These are phyloP conservation scores for Buathra laborator DNA, from an alignment of 2,888 invertebrate genomes.

Conservation along the genomic window DNA sequence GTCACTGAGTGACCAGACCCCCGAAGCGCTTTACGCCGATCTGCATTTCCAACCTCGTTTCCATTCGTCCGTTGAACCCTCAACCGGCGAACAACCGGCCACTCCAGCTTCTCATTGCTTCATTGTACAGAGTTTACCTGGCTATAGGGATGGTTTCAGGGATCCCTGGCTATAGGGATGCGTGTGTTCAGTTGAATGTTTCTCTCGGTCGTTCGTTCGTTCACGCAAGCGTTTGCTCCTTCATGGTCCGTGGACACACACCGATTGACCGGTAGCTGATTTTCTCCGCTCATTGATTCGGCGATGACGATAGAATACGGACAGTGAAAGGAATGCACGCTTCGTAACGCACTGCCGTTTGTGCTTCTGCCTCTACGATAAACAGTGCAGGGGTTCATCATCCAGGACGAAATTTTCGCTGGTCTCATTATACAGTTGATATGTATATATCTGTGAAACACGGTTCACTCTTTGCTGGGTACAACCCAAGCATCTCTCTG, in stretches of 20 bases:
- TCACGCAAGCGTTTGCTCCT: constrained; percentile 1
- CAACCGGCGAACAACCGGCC: neutral
- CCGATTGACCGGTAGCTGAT: constrained; percentile 23
- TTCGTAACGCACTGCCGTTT: constrained; percentile 22
- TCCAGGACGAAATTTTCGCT: neutral
- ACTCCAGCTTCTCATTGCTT: neutral
- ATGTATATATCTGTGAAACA: neutral
- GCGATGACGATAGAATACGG: constrained; percentile 36
- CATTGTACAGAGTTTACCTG: constrained; percentile 8
- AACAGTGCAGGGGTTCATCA: constrained; percentile 21
- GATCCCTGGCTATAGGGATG: constrained; percentile 2
- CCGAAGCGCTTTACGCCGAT: neutral
- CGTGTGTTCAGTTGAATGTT: neutral
- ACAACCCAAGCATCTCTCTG: constrained; percentile 27
- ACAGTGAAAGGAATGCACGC: constrained; percentile 25
- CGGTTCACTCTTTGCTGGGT: constrained; percentile 37
- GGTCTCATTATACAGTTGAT: constrained; percentile 22
- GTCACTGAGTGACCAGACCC: constrained; percentile 1
- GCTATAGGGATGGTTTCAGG: neutral
- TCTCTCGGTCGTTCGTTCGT: constrained; percentile 5
- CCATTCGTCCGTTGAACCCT: constrained; percentile 6
- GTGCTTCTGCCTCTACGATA: neutral
- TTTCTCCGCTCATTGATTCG: constrained; percentile 30
- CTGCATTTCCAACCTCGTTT: constrained; percentile 21
- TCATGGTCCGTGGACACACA: constrained; percentile 2